phyloP scores from a whole-genome alignment of 1,140 invertebrate species.

The Capitella teleta region DNA sequence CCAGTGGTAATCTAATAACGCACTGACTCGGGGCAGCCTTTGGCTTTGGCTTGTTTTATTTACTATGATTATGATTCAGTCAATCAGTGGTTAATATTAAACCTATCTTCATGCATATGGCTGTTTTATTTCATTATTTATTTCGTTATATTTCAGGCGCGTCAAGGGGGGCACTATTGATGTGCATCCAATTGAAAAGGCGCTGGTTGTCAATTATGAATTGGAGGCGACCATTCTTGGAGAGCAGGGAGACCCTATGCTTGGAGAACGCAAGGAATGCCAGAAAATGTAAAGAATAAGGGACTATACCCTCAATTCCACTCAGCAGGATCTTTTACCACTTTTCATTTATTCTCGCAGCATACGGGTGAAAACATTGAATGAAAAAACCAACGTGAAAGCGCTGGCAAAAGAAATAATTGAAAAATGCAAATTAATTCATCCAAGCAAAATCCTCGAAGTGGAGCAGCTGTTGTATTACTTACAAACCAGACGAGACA shows the following conservation, averaged over 20 bases:
- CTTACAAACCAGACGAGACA: conserved; percentile 66
- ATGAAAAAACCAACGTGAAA: conserved; percentile 65
- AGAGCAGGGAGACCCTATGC: conserved; percentile 68
- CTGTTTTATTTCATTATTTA: too few species aligned
- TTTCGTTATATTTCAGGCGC: conserved; percentile 49
- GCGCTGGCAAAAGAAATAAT: conserved; percentile 74
- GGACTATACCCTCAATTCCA: too few species aligned
- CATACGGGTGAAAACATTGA: conserved; percentile 75
- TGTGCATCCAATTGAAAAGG: conserved; percentile 81
- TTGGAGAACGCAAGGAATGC: conserved; percentile 69
- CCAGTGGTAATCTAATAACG: too few species aligned
- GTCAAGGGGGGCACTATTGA: conserved; percentile 72
- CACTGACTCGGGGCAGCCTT: too few species aligned
- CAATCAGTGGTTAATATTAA: too few species aligned
- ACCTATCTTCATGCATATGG: too few species aligned
- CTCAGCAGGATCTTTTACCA: too few species aligned
- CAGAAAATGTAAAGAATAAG: conserved; percentile 49
- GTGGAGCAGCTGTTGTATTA: conserved; percentile 87
- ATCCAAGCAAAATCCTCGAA: conserved; percentile 68
- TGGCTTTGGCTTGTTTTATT: too few species aligned
- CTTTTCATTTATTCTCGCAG: conserved; percentile 21
- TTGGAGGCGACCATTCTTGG: conserved; percentile 74
- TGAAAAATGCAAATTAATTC: conserved; percentile 77
- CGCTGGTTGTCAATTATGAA: conserved; percentile 80
- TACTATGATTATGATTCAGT: too few species aligned